Evolutionary conservation across 2,797 vertebrate species (phyloP), one percentile per base, ranked within the genome.

Genomic region (Pantherophis alleghaniensis): DNA sequence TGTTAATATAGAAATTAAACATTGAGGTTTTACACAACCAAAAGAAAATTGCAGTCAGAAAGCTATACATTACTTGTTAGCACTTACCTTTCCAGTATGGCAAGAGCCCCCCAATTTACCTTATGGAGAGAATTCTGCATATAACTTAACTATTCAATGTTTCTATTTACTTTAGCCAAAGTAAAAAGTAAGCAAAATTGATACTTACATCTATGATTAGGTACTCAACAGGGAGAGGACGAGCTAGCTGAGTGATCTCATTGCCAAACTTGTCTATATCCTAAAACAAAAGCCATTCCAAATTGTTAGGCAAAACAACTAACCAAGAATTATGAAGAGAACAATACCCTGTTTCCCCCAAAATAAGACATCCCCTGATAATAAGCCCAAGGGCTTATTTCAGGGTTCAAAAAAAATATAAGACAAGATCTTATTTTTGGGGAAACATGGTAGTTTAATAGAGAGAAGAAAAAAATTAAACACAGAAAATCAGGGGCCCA

Each of bases 181-280:
- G 59, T 28, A n/a, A n/a, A 60, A 37, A 12, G 11, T 24, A 1
- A 59, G 42, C 37, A 0, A 0, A 89, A 14, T 7, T 4, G 32
- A 92, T 93, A 98, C 99, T 99, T 94, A 99, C 99, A 0, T 99
- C 99, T 94, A 99, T 99, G 97, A 99, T 99, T 26, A 99, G 98
- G 95, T 99, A 99, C 97, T 99, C 99, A 88, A 99, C 99, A 0
- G 99, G 99, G 87, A 99, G 98, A 3, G 99, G 99, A 42, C 99
- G 98, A 86, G 99, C 99, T 94, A 99, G 98, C 97, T 99, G 98
- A 0, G 99, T 99, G 96, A 99, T 99, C 95, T 99, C 99, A 0
- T 99, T 99, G 91, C 99, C 99, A 97, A 99, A 99, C 95, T 99
- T 99, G 98, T 99, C 99, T 97, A 98, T 98, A 96, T 99, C 99